These are phyloP conservation scores for Oncorhynchus tshawytscha DNA, from an alignment of 2,113 vertebrate genomes.

Conservation along the genomic window DNA sequence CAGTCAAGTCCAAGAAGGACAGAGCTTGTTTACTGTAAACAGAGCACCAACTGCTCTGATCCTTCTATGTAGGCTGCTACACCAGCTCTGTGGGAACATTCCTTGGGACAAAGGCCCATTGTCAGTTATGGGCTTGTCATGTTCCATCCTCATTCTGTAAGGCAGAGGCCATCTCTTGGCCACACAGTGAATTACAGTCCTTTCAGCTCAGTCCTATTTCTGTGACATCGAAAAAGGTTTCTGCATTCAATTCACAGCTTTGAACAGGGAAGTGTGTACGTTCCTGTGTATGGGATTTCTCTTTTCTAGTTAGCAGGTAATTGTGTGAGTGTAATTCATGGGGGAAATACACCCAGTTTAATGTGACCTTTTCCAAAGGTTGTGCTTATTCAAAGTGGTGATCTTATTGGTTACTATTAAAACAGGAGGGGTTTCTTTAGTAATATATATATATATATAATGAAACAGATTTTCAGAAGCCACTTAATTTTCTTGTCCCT, in stretches of 20 bases:
- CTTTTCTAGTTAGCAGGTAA: neutral
- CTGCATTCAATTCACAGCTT: neutral
- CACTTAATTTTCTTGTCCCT: neutral
- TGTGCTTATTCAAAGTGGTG: neutral
- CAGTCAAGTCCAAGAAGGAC: conserved; percentile 6
- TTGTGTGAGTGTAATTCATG: neutral
- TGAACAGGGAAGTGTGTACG: neutral
- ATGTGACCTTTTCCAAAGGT: too few relatives aligned
- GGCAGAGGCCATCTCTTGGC: neutral
- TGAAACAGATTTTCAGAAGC: too few relatives aligned
- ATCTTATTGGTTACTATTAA: neutral
- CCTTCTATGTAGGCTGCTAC: neutral
- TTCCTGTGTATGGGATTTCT: neutral
- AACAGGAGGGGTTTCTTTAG: neutral
- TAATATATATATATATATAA: too few relatives aligned
- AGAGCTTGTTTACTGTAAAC: conserved; percentile 38
- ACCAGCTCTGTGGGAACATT: neutral
- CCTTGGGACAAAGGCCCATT: conserved; percentile 45
- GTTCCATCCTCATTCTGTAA: neutral
- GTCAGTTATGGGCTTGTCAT: conserved; percentile 3
- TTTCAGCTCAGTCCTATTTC: too few relatives aligned
- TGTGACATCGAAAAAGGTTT: neutral
- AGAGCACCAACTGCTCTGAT: conserved; percentile 2
- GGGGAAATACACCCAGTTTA: neutral
- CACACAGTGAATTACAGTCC: neutral